Conservation (phyloP, 2,888 invertebrate genomes). For the Abrostola tripartita region DNA sequence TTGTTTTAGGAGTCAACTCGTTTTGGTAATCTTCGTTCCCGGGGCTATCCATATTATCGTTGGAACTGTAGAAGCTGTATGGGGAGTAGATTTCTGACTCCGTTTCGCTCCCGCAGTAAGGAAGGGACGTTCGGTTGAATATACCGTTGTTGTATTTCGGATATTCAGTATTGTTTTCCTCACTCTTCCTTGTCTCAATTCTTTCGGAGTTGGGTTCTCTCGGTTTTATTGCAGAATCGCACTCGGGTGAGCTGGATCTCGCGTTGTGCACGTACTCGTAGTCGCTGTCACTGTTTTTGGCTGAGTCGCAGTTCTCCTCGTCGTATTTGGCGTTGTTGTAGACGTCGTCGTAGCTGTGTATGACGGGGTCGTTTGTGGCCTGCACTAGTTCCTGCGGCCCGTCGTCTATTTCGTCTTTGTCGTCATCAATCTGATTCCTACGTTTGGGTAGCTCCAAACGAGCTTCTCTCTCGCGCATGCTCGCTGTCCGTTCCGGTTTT, state of each 20-base stretch:
- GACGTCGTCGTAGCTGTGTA: slow-evolving; percentile 85
- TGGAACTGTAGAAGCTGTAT: slow-evolving; percentile 92
- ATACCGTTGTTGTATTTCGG: slow-evolving; percentile 89
- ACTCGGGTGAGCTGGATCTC: slow-evolving; percentile 91
- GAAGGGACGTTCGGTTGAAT: slow-evolving; percentile 90
- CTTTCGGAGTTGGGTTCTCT: slow-evolving; percentile 68
- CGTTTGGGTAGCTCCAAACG: slow-evolving; percentile 89
- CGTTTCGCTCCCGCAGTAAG: slow-evolving; percentile 94
- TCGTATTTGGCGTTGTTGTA: slow-evolving; percentile 84
- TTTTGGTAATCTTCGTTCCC: slow-evolving; percentile 81
- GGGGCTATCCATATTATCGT: slow-evolving; percentile 86
- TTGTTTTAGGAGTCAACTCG: slow-evolving; percentile 82
- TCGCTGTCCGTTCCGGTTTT: slow-evolving; percentile 95
- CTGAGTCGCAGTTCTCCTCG: slow-evolving; percentile 81
- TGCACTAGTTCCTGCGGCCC: slow-evolving; percentile 81
- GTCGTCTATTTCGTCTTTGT: slow-evolving; percentile 85
- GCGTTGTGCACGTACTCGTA: slow-evolving; percentile 90
- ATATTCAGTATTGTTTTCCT: slow-evolving; percentile 80
- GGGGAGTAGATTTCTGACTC: slow-evolving; percentile 95
- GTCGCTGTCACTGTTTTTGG: slow-evolving; percentile 89
- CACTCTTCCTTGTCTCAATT: slow-evolving; percentile 70
- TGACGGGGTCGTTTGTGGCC: slow-evolving; percentile 83
- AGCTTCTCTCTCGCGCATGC: slow-evolving; percentile 94
- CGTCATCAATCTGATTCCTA: slow-evolving; percentile 84
- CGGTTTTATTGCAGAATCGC: slow-evolving; percentile 88